Evolutionary conservation across 2,797 vertebrate genomes (phyloP).

Genomic region (Galago senegalensis): DNA sequence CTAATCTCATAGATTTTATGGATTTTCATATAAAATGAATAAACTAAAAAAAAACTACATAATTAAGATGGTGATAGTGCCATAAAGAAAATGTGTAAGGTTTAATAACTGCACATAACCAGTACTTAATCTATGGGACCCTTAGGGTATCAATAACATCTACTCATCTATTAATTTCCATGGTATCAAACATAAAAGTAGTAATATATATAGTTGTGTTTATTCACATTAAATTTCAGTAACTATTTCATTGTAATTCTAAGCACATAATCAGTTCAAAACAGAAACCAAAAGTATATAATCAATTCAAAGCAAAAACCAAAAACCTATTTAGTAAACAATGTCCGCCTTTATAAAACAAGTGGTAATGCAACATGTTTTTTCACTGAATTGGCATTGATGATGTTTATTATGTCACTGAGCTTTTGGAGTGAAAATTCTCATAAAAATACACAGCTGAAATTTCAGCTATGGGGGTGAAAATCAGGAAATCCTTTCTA

Average conservation of each 20-base stretch:
- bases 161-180: neutral
- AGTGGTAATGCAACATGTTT: neutral
- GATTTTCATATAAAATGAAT: constrained; percentile 7
- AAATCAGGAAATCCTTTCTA: neutral
- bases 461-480: neutral
- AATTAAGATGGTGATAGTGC: neutral
- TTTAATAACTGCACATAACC: neutral
- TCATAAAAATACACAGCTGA: neutral
- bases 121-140: neutral
- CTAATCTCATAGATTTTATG: constrained; percentile 12
- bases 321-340: neutral
- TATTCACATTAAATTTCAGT: constrained; percentile 10
- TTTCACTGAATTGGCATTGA: neutral
- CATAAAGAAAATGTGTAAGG: neutral
- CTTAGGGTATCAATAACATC: neutral
- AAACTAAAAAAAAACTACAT: neutral
- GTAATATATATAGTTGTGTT: neutral
- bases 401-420: neutral
- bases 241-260: constrained; percentile 5
- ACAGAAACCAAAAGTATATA: neutral
- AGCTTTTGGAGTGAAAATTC: constrained; percentile 6
- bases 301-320: neutral
- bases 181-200: neutral
- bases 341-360: constrained; percentile 37
- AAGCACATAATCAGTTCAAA: neutral